phyloP scores from a whole-genome alignment of 2,888 invertebrate genomes.

The Theretra japonica region DNA sequence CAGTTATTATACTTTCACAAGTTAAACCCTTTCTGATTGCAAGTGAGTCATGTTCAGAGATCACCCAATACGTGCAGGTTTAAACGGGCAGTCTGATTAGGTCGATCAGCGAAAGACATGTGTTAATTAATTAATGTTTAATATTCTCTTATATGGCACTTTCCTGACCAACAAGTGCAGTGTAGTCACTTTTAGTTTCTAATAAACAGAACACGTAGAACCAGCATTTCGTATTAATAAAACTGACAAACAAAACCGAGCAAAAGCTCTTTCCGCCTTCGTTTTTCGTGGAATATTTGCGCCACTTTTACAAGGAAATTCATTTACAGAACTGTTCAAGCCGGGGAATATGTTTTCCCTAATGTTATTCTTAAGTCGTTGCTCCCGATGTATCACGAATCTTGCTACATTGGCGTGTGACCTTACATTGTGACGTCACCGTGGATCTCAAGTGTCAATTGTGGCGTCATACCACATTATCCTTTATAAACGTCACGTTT shows the following conservation, averaged over 20 bases:
- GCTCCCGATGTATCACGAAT: neutral
- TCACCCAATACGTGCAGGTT: no score
- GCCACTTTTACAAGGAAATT: slow-evolving; percentile 3
- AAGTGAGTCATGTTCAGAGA: no score
- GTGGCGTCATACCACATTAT: slow-evolving; percentile 9
- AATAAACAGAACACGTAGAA: neutral
- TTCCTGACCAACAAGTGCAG: no score
- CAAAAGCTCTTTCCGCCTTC: neutral
- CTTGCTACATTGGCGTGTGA: neutral
- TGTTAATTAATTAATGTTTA: no score
- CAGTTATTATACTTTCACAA: no score
- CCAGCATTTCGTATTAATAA: neutral
- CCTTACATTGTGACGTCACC: neutral
- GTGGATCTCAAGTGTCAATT: neutral
- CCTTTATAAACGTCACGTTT: slow-evolving; percentile 12
- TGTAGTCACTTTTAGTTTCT: neutral
- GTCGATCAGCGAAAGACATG: no score
- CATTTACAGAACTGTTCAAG: neutral
- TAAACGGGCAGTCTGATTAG: no score
- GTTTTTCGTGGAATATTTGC: neutral
- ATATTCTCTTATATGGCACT: no score
- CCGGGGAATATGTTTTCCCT: neutral
- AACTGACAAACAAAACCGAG: neutral
- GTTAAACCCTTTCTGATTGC: no score
- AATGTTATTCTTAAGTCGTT: slow-evolving; percentile 1